Evolutionary conservation across 2,888 invertebrate species (phyloP).

Genomic region (Protonemura montana): DNA sequence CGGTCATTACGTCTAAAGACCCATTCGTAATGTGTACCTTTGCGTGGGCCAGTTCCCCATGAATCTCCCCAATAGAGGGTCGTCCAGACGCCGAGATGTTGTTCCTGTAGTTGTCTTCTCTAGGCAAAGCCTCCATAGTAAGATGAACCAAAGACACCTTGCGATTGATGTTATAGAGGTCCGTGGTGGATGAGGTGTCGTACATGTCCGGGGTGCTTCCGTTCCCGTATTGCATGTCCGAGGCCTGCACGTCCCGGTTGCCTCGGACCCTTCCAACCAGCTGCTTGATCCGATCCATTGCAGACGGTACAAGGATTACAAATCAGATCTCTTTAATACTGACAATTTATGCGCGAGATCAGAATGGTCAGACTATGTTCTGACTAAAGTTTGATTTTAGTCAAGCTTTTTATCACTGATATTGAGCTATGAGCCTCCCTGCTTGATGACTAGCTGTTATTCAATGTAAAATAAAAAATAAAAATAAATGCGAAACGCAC

Average conservation of each 20-base stretch:
- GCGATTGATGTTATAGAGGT: constrained; percentile 52
- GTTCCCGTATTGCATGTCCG: neutral
- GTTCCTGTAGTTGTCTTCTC: constrained; percentile 83
- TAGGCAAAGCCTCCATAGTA: constrained; percentile 80
- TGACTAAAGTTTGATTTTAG: no score
- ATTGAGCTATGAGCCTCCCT: no score
- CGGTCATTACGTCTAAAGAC: no score
- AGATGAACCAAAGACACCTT: constrained; percentile 71
- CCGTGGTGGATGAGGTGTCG: constrained; percentile 21
- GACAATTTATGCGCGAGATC: neutral
- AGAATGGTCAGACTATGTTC: no score
- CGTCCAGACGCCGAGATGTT: constrained; percentile 78
- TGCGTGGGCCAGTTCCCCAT: constrained; percentile 66
- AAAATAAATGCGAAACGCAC: no score
- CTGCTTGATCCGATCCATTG: neutral
- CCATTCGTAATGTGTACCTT: constrained; percentile 57
- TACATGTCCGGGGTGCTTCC: constrained; percentile 1
- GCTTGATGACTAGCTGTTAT: no score
- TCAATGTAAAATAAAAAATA: no score
- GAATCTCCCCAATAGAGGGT: constrained; percentile 84
- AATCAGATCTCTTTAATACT: neutral
- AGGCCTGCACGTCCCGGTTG: neutral
- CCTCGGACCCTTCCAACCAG: neutral
- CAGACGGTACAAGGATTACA: neutral
- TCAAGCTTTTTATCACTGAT: no score